Evolutionary conservation across 2,113 vertebrate species (phyloP).

Genomic region (Callopanchax toddi): DNA sequence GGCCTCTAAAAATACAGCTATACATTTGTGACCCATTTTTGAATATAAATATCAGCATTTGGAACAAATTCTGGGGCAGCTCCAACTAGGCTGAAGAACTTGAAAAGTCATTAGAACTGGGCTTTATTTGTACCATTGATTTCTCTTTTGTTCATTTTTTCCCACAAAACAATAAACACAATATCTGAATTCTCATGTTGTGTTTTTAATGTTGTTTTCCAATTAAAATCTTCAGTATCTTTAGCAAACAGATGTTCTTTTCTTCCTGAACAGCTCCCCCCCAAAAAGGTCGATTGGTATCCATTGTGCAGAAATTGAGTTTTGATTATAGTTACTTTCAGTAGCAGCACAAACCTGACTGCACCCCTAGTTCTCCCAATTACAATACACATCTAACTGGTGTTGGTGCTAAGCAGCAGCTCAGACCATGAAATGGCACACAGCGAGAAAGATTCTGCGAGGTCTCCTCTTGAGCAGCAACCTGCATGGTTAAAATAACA

Average conservation of each 20-base stretch:
- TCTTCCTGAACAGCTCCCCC: neutral
- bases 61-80: neutral
- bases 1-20: too few species aligned
- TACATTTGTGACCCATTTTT: too few species aligned
- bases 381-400: constrained; percentile 56
- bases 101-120: too few species aligned
- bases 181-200: too few species aligned
- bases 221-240: too few species aligned
- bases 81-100: neutral
- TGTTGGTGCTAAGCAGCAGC: constrained; percentile 36
- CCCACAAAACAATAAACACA: too few species aligned
- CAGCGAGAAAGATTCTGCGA: constrained; percentile 38
- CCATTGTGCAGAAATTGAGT: constrained; percentile 23
- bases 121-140: too few species aligned
- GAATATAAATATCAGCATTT: neutral
- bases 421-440: constrained; percentile 36
- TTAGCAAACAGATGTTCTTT: neutral
- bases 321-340: constrained; percentile 30
- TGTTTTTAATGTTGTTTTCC: too few species aligned
- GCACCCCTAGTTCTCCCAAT: constrained; percentile 41
- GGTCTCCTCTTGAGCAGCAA: constrained; percentile 47
- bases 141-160: too few species aligned
- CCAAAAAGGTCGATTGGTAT: constrained; percentile 21
- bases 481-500: constrained; percentile 67
- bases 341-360: constrained; percentile 30